Evolutionary conservation across 2,888 invertebrate genomes (phyloP).

Genomic region (Sthenelais limicola): DNA sequence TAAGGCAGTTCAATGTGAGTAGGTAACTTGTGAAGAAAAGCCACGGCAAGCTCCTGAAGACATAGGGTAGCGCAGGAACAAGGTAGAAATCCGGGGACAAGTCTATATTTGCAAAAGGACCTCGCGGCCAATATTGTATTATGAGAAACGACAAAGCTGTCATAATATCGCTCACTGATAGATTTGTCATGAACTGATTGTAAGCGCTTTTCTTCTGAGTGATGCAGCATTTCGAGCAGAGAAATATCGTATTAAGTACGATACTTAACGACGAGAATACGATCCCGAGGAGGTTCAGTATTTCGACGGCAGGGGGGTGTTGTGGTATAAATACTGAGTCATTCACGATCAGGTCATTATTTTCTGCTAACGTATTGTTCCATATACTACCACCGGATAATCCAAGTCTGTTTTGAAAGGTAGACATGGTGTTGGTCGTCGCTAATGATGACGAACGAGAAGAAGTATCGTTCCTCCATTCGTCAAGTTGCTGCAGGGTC

Average conservation of each 20-base stretch:
- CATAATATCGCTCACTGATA: conserved; percentile 42
- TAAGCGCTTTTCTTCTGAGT: conserved; percentile 2
- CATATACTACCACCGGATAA: too few species aligned
- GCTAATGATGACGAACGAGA: too few species aligned
- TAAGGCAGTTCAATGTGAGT: conserved; percentile 47
- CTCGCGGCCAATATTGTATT: conserved; percentile 46
- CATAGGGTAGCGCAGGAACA: conserved; percentile 41
- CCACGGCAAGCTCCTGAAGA: conserved; percentile 49
- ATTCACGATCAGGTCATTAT: too few species aligned
- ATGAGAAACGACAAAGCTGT: conserved; percentile 46
- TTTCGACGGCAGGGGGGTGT: background rate
- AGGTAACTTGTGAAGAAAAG: conserved; percentile 50
- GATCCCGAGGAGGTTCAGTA: conserved; percentile 14
- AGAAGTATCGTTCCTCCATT: too few species aligned
- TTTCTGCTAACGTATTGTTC: too few species aligned
- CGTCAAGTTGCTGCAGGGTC: too few species aligned
- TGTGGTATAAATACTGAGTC: too few species aligned
- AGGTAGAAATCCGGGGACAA: conserved; percentile 37
- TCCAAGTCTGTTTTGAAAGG: too few species aligned
- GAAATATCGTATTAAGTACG: conserved; percentile 3
- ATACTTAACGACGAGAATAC: conserved; percentile 3
- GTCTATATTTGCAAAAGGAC: conserved; percentile 42
- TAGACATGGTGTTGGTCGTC: too few species aligned
- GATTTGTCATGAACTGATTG: conserved; percentile 28
- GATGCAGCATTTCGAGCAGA: conserved; percentile 1